phyloP scores from a whole-genome alignment of 2,797 vertebrate species.

The Pampus argenteus region DNA sequence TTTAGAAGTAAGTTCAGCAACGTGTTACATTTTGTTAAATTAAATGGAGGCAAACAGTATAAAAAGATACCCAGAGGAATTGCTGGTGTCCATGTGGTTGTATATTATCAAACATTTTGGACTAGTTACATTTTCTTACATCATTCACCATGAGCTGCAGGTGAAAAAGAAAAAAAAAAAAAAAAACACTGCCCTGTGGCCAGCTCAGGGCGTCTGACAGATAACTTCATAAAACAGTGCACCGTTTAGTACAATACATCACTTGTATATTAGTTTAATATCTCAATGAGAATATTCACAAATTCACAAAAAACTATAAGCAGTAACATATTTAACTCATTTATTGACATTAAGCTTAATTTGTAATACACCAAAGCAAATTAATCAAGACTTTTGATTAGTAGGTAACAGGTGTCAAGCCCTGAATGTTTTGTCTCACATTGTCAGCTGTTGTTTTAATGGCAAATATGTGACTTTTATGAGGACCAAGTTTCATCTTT shows the following conservation, averaged over 20 bases:
- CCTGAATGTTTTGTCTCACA: neutral
- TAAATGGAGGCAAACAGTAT: slow-evolving; percentile 13
- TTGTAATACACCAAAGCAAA: slow-evolving; percentile 16
- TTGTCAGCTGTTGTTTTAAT: slow-evolving; percentile 3
- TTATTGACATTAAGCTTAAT: neutral
- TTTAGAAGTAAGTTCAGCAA: neutral
- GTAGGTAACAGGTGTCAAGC: slow-evolving; percentile 2
- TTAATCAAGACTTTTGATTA: neutral
- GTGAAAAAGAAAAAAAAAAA: too few species aligned
- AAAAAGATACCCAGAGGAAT: slow-evolving; percentile 1
- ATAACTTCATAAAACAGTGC: slow-evolving; percentile 49
- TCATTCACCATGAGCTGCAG: slow-evolving; percentile 32
- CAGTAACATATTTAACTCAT: too few species aligned
- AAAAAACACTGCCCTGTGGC: slow-evolving; percentile 34
- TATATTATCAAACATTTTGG: slow-evolving; percentile 49
- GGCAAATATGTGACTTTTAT: slow-evolving; percentile 17
- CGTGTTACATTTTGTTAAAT: neutral
- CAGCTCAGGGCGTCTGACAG: slow-evolving; percentile 23
- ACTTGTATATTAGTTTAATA: slow-evolving; percentile 18
- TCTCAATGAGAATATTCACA: slow-evolving; percentile 5
- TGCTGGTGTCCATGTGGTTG: slow-evolving; percentile 7
- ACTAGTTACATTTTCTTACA: slow-evolving; percentile 23
- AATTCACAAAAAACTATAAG: neutral
- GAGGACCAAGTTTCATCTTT: too few species aligned
- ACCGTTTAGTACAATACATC: slow-evolving; percentile 21